These are phyloP conservation scores for Heliconius melpomene DNA, from an alignment of 1,140 invertebrate genomes.

Conservation along the genomic window DNA sequence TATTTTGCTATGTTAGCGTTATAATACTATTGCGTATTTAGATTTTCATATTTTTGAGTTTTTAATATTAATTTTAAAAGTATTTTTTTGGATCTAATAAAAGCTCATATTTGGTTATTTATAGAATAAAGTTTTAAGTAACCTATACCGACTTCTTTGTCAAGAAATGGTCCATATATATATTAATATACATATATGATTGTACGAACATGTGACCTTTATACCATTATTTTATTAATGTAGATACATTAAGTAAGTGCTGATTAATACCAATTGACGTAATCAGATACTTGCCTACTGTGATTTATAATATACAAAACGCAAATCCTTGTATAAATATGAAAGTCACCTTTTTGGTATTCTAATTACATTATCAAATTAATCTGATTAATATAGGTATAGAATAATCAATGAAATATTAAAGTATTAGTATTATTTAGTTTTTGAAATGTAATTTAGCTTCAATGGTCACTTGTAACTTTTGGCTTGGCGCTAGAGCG, in stretches of 20 bases:
- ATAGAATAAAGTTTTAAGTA: too few relatives aligned
- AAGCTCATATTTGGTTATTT: too few relatives aligned
- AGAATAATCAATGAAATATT: background rate
- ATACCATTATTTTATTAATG: background rate
- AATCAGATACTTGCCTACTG: background rate
- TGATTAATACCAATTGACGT: conserved; percentile 3
- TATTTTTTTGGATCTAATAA: too few relatives aligned
- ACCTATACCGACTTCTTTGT: background rate
- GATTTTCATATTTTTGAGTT: background rate
- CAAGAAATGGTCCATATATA: background rate
- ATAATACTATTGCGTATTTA: background rate
- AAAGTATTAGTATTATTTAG: too few relatives aligned
- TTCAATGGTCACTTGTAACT: background rate
- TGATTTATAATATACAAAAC: background rate
- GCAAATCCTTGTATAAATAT: conserved; percentile 8
- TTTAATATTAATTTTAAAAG: too few relatives aligned
- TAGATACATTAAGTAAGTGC: background rate
- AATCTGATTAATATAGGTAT: background rate
- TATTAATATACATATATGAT: background rate
- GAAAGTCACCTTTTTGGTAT: background rate
- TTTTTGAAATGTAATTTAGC: too few relatives aligned
- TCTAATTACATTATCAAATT: background rate
- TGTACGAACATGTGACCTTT: background rate
- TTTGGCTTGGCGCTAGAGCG: too few relatives aligned
- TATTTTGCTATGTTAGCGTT: background rate